These are phyloP conservation scores for Acropora tenuis DNA, from an alignment of 64 coral and sea anemone species.

Conservation along the genomic window DNA sequence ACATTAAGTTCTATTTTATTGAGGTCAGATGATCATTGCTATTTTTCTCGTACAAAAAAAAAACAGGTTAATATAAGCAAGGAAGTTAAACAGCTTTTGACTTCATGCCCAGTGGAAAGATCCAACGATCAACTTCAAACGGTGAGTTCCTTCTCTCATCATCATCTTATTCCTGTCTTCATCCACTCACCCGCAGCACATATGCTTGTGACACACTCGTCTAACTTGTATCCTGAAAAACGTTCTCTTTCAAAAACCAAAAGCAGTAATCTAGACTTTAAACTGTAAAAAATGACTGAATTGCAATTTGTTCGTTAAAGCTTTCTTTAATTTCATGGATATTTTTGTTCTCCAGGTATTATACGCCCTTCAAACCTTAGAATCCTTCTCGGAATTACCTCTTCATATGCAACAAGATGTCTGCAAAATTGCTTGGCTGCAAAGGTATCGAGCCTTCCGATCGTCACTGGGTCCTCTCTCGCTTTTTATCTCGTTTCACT, in stretches of 20 bases:
- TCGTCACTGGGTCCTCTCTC: background rate
- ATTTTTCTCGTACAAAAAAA: background rate
- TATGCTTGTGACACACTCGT: no score
- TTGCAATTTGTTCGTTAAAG: background rate
- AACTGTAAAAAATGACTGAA: no score
- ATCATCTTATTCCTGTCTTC: background rate
- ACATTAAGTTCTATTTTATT: background rate
- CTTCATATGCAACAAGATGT: constrained; percentile 89
- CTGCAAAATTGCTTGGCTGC: constrained; percentile 90
- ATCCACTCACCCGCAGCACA: no score
- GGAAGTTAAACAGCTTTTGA: constrained; percentile 80
- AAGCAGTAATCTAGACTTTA: no score
- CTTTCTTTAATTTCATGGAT: background rate
- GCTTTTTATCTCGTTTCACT: background rate
- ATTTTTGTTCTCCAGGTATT: constrained; percentile 44
- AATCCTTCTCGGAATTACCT: constrained; percentile 78
- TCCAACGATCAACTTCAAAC: constrained; percentile 78
- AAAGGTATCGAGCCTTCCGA: constrained; percentile 51
- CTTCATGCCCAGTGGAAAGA: constrained; percentile 52
- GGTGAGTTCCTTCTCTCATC: constrained; percentile 33
- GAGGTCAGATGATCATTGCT: background rate
- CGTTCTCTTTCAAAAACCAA: no score
- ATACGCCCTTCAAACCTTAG: constrained; percentile 81
- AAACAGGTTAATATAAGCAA: constrained; percentile 83
- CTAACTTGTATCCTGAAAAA: no score